Percentiles rank a stretch among this genome's conserved stretches.
These are phyloP conservation scores for Nezara viridula DNA, from an alignment of 2,888 invertebrate species.

Conservation along the genomic window DNA sequence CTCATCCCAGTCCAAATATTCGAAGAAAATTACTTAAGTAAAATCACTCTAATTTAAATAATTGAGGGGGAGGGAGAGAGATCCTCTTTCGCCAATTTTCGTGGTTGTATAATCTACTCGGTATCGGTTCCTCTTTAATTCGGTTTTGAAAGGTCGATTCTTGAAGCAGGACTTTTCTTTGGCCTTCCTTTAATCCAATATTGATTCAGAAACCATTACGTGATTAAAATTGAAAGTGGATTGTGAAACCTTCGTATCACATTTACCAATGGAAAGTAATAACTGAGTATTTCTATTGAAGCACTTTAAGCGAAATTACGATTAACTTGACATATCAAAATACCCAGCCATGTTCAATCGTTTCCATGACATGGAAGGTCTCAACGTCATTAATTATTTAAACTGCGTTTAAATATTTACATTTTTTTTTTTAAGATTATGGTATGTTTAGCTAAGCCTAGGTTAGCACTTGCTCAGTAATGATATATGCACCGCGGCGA, in stretches of 20 bases:
- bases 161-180: not conserved
- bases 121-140: slow-evolving; percentile 2
- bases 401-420: too few species aligned
- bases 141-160: not conserved
- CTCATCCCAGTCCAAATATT: not conserved
- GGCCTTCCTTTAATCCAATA: not conserved
- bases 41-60: slow-evolving; percentile 19
- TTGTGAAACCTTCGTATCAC: not conserved
- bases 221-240: slow-evolving; percentile 8
- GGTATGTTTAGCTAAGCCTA: too few species aligned
- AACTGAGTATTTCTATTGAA: not conserved
- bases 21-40: not conserved
- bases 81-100: slow-evolving; percentile 26
- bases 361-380: too few species aligned
- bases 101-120: not conserved
- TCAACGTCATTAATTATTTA: too few species aligned
- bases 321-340: not conserved
- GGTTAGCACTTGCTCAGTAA: too few species aligned
- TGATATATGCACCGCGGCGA: too few species aligned
- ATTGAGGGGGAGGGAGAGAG: not conserved
- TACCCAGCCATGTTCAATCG: not conserved
- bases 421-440: too few species aligned
- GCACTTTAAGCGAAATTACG: not conserved
- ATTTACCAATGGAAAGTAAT: not conserved
- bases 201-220: slow-evolving; percentile 17